Base-by-base conservation (phyloP, 2,797 vertebrate genomes). In the Coccyzus lansbergi region DNA sequence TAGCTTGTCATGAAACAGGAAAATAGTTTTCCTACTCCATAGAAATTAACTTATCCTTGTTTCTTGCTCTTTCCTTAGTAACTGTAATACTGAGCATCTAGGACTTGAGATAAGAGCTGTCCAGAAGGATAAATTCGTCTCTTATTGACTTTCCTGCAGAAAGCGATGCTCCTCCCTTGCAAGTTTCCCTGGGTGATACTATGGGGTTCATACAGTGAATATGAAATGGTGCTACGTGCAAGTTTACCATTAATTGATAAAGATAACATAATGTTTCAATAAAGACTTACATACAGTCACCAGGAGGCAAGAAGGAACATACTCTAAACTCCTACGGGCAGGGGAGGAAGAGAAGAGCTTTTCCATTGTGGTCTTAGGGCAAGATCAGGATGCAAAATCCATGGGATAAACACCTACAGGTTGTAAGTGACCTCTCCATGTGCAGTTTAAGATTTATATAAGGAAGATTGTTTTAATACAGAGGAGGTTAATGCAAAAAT, bases 151-250 rank as follows among this genome's bases (percentile, higher is more conserved):
- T 65, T 24, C 34, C 71, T 65, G 44, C 42, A 55, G 71, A 40
- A 75, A 68, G 5, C 6, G 14, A 38, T 79, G 72, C 6, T 9
- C 34, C 1, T 10, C 62, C 42, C 0, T 0, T 12, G 24, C 6
- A 68, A 28, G 5, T 62, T 75, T 40, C 33, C 69, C 62, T 86
- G 15, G 18, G 31, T 86, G 53, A 65, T 36, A 16, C 15, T 34
- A 6, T 0, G 8, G 31, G 65, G 19, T 25, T 74, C 44, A 26
- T 21, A 62, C 5, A 51, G 3, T 11, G 18, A 76, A 34, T 59
- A 52, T 2, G 9, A 74, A 78, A 75, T 12, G 8, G 40, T 74
- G 28, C 29, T 64, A 55, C 60, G 7, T 59, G 20, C n/a, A 78
- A 65, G 22, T 38, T 71, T 44, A 36, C 13, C 10, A 18, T 69